Evolutionary conservation across 2,797 vertebrate species (phyloP).

Genomic region (Emys orbicularis): DNA sequence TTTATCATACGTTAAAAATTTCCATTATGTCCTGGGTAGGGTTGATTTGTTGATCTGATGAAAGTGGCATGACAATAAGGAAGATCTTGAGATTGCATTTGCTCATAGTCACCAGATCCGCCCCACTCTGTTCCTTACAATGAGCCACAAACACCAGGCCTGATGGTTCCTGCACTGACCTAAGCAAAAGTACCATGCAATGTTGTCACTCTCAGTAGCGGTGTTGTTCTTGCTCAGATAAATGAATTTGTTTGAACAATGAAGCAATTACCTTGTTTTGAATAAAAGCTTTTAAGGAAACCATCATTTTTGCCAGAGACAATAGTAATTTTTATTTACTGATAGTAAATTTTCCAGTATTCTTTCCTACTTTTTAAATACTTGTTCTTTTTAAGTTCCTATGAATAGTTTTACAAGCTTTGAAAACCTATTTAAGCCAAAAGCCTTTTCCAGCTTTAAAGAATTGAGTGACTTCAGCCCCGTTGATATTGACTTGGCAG

Average conservation of each 20-base stretch:
- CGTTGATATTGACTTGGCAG: not conserved
- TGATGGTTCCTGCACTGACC: not conserved
- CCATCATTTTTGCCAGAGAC: not conserved
- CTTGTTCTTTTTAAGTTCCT: not conserved
- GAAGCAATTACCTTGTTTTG: not conserved
- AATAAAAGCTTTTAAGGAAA: not conserved
- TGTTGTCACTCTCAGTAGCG: not conserved
- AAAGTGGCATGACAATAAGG: not conserved
- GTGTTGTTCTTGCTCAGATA: not conserved
- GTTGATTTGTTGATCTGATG: not conserved
- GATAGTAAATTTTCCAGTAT: not conserved
- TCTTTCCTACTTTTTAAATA: not conserved
- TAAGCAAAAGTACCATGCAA: not conserved
- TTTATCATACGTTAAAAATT: not conserved
- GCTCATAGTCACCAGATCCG: not conserved
- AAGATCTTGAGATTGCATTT: constrained; percentile 12
- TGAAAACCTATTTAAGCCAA: not conserved
- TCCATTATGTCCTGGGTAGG: not conserved
- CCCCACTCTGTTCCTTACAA: not conserved
- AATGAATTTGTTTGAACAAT: not conserved
- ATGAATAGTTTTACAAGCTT: not conserved
- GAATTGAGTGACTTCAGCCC: not conserved
- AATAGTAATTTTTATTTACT: not conserved
- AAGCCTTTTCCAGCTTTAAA: not conserved
- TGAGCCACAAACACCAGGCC: not conserved